Percentiles rank a stretch among this genome's conserved stretches.
Conservation (phyloP, 2,113 vertebrate genomes). For the Mesocricetus auratus region DNA sequence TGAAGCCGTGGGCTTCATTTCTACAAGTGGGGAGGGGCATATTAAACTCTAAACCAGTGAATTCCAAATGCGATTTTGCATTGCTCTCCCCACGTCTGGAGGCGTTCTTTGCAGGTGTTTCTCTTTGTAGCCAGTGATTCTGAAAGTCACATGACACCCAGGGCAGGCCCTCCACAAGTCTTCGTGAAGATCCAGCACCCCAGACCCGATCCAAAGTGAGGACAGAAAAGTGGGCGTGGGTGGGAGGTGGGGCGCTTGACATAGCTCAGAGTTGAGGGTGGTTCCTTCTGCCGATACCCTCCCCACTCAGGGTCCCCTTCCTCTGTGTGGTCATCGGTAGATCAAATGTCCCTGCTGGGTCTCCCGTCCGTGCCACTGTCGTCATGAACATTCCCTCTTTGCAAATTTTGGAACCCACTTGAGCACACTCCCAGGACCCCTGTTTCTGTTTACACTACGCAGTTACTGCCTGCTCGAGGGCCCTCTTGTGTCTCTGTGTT, state of each 20-base stretch:
- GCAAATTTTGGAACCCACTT: background rate
- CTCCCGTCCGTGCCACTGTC: rapidly evolving
- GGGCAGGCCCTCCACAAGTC: background rate
- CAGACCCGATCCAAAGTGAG: background rate
- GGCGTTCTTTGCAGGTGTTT: background rate
- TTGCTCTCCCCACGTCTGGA: background rate
- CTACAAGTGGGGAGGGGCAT: background rate
- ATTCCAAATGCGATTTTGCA: background rate
- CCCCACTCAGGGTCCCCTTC: background rate
- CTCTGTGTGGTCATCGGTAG: too few species aligned
- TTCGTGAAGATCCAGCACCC: background rate
- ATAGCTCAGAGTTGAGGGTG: background rate
- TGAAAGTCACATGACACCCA: background rate
- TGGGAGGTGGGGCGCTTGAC: background rate
- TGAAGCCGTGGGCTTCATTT: background rate
- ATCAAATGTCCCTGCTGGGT: background rate
- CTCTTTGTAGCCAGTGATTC: background rate
- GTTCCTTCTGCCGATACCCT: background rate
- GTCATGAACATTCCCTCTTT: background rate
- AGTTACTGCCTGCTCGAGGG: background rate
- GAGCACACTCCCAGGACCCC: rapidly evolving
- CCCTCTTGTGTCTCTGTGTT: background rate
- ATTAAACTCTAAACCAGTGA: background rate
- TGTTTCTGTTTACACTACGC: rapidly evolving
- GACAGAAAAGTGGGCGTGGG: background rate